Base-by-base conservation (phyloP, 2,797 vertebrate species). In the Pitangus sulphuratus region DNA sequence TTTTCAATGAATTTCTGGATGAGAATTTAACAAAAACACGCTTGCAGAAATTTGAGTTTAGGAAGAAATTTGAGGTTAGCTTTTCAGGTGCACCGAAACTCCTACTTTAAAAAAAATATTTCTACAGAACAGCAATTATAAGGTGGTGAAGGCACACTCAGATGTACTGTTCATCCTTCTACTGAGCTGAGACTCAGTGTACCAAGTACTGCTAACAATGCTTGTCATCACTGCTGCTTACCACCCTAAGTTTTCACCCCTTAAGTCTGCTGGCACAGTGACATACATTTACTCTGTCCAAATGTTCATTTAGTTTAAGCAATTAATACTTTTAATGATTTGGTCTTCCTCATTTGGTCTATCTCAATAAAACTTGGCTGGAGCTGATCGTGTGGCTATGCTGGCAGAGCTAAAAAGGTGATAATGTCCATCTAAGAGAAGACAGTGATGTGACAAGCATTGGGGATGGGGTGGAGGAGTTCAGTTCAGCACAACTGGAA, bases 41-140 rank as follows among this genome's bases (percentile, higher is more conserved):
- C 24, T 80, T 75, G 51, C 40, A 82, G 62, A 70, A 39, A 21
- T 26, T 5, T 74, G 40, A 76, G 15, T 76, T 83, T 57, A 68
- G 53, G 30, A 48, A 15, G 18, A 74, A 75, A 57, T 40, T 56
- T 0, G 0, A 11, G 12, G 1, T 9, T 70, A 39, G 6, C 7
- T 85, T 87, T 82, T 48, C 35, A 78, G 47, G 50, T 51, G 19
- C 18, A 18, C 21, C 4, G 44, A 87, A 86, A 25, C 4, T 5
- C 4, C 18, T 39, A 1, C 28, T 83, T 80, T 60, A 71, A 74
- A 50, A 37, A 20, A 77, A 77, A 3, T 1, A 0, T 51, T 72
- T 85, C 16, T 33, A 39, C 7, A 70, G 64, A 87, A n/a, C 22
- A 66, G 18, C 16, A 22, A 31, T 37, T 35, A 25, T 14, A 77